A percentile compares a stretch with the other conserved stretches of the same genome.
Conservation (phyloP, 2,888 invertebrate species). For the Acrocyrtus sp. region DNA sequence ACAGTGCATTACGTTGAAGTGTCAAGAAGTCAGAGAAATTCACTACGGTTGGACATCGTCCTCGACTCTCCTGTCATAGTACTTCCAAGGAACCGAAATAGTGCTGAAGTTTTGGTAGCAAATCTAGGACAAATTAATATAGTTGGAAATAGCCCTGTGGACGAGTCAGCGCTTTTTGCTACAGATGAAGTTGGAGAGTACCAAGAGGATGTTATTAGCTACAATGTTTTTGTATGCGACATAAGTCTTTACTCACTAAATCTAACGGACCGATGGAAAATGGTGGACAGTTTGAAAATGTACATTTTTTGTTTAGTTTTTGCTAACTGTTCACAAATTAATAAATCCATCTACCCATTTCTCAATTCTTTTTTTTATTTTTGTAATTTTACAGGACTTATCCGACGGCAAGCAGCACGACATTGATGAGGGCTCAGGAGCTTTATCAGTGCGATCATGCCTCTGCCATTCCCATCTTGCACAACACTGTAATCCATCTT, state of each 20-base stretch:
- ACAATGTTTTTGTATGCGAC: slow-evolving; percentile 80
- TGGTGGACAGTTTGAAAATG: slow-evolving; percentile 60
- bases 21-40: slow-evolving; percentile 11
- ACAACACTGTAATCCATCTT: slow-evolving; percentile 86
- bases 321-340: neutral
- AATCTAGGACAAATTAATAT: slow-evolving; percentile 89
- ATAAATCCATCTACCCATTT: neutral
- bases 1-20: slow-evolving; percentile 17
- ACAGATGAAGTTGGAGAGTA: neutral
- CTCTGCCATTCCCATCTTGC: slow-evolving; percentile 85
- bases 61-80: slow-evolving; percentile 93
- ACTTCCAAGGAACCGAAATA: slow-evolving; percentile 80
- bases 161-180: slow-evolving; percentile 12
- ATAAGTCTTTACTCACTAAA: slow-evolving; percentile 88
- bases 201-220: slow-evolving; percentile 67
- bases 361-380: neutral
- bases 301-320: slow-evolving; percentile 23
- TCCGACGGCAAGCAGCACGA: slow-evolving; percentile 65
- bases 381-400: slow-evolving; percentile 56
- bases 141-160: slow-evolving; percentile 43
- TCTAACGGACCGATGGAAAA: slow-evolving; percentile 67
- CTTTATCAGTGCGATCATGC: slow-evolving; percentile 77
- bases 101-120: slow-evolving; percentile 86
- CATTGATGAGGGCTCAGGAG: slow-evolving; percentile 73
- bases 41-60: slow-evolving; percentile 73